Evolutionary conservation across 2,113 vertebrate genomes (phyloP).

Genomic region (Myocastor coypus): DNA sequence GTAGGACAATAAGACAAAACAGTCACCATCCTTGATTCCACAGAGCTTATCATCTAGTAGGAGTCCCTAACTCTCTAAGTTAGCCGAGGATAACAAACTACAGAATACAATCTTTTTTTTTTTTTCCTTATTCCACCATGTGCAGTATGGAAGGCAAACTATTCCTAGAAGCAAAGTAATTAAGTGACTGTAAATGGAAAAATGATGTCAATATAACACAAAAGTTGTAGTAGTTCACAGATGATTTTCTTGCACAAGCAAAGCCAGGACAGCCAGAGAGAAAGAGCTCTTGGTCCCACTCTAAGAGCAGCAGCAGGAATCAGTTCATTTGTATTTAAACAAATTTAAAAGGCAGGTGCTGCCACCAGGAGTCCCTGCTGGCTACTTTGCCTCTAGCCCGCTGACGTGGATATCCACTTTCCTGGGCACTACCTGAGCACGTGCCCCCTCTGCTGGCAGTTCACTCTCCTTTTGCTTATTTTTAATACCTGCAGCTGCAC

Average conservation of each 20-base stretch:
- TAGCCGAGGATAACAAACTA: neutral
- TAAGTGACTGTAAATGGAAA: neutral
- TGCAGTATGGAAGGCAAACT: constrained; percentile 30
- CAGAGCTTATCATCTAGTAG: neutral
- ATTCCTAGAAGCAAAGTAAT: neutral
- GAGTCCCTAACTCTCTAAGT: neutral
- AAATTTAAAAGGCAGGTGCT: neutral
- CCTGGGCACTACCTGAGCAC: neutral
- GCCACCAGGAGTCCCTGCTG: neutral
- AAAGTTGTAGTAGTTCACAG: neutral
- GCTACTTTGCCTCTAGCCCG: neutral
- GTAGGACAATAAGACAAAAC: neutral
- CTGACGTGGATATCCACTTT: neutral
- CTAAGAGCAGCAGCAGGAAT: neutral
- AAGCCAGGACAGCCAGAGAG: neutral
- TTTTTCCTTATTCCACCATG: neutral
- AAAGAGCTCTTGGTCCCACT: neutral
- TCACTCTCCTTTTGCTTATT: neutral
- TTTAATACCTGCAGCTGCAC: neutral
- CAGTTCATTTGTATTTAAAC: neutral
- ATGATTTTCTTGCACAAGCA: neutral
- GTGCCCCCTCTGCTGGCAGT: neutral
- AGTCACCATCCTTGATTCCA: neutral
- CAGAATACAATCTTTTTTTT: neutral
- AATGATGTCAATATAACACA: neutral